Evolutionary conservation across 2,113 vertebrate genomes (phyloP).

Genomic region (Nestor notabilis): DNA sequence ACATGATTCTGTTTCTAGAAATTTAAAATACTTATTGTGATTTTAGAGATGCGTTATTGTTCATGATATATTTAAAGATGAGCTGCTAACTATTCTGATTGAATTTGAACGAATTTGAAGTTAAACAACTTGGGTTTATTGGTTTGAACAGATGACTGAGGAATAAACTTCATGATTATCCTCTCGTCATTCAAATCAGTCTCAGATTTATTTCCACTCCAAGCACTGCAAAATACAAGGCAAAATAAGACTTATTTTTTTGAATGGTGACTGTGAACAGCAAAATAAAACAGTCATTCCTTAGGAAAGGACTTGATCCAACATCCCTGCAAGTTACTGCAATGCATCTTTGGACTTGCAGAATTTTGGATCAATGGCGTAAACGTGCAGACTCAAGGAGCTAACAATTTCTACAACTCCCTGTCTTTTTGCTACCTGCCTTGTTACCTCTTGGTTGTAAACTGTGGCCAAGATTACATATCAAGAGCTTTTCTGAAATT

Average conservation of each 20-base stretch:
- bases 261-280: background rate
- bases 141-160: background rate
- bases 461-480: background rate
- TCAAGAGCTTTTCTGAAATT: background rate
- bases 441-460: background rate
- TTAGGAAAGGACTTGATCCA: background rate
- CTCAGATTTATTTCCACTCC: background rate
- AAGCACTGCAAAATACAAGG: background rate
- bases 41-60: background rate
- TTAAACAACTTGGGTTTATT: background rate
- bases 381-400: background rate
- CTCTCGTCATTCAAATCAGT: background rate
- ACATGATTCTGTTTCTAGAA: background rate
- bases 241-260: background rate
- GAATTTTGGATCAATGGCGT: background rate
- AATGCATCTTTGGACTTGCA: background rate
- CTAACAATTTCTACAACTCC: background rate
- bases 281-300: background rate
- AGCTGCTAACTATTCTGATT: background rate
- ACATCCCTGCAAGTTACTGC: background rate
- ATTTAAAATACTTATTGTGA: background rate
- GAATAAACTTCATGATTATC: background rate
- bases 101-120: background rate
- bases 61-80: background rate
- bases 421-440: background rate